Evolutionary conservation across 2,113 vertebrate genomes (phyloP).

Genomic region (Dromaius novaehollandiae): DNA sequence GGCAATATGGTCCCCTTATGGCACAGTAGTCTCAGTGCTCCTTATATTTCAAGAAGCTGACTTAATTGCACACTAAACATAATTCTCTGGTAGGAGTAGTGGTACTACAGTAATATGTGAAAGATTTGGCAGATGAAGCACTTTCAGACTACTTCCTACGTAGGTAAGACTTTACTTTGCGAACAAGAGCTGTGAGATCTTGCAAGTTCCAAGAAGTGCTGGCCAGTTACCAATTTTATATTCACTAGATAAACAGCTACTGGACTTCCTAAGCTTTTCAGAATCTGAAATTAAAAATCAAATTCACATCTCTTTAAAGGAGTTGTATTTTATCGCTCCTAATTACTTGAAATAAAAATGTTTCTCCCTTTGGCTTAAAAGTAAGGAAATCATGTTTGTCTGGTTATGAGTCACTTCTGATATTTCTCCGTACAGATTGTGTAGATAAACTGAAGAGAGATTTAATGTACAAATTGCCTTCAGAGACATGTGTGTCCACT

Average conservation of each 20-base stretch:
- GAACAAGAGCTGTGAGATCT: background rate
- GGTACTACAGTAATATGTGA: background rate
- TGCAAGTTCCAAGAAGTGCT: background rate
- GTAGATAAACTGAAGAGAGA: constrained; percentile 32
- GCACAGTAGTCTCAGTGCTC: constrained; percentile 44
- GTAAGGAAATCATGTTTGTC: background rate
- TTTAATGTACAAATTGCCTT: constrained; percentile 57
- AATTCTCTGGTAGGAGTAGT: constrained; percentile 47
- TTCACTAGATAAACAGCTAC: background rate
- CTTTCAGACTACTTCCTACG: background rate
- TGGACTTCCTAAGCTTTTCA: background rate
- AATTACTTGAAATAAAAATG: background rate
- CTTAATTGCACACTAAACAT: constrained; percentile 39
- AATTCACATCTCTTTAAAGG: background rate
- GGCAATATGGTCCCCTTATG: constrained; percentile 67
- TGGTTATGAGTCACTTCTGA: constrained; percentile 49
- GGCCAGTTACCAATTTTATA: background rate
- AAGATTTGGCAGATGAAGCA: background rate
- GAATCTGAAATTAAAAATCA: background rate
- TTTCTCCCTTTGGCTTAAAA: constrained; percentile 31
- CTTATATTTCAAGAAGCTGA: constrained; percentile 23
- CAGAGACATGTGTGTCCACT: constrained; percentile 43
- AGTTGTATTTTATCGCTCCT: background rate
- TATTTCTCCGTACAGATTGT: constrained; percentile 21
- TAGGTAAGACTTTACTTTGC: background rate